Evolutionary conservation across 2,113 vertebrate genomes (phyloP).

Genomic region (Callaeas wilsoni): DNA sequence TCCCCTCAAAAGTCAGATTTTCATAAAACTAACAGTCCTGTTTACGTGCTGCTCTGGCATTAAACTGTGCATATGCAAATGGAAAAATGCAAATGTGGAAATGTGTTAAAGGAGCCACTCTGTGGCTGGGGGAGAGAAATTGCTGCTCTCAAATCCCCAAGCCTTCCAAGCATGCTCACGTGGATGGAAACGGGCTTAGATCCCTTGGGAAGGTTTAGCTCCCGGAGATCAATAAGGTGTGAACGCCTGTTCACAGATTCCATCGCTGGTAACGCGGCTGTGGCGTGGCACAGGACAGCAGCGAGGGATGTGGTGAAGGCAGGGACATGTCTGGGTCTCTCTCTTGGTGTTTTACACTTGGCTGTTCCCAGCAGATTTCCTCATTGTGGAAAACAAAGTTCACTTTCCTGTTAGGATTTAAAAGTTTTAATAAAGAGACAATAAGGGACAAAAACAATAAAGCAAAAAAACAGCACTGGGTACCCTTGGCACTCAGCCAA

Average conservation of each 20-base stretch:
- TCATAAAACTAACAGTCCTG: neutral
- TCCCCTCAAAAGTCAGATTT: neutral
- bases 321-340: neutral
- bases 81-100: neutral
- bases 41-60: neutral
- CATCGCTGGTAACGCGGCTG: neutral
- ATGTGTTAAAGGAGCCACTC: neutral
- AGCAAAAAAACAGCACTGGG: no score
- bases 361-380: neutral
- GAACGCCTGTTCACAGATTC: rapidly evolving
- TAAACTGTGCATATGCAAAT: neutral
- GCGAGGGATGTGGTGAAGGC: rapidly evolving
- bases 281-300: neutral
- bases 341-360: neutral
- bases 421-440: no score
- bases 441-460: no score
- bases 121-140: neutral
- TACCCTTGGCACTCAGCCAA: no score
- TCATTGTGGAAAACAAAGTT: no score
- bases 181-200: neutral
- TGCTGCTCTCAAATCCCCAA: neutral
- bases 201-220: neutral
- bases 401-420: no score
- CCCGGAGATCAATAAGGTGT: neutral
- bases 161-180: rapidly evolving